Conservation (phyloP, 2,888 invertebrate species). For the Panorpa germanica region DNA sequence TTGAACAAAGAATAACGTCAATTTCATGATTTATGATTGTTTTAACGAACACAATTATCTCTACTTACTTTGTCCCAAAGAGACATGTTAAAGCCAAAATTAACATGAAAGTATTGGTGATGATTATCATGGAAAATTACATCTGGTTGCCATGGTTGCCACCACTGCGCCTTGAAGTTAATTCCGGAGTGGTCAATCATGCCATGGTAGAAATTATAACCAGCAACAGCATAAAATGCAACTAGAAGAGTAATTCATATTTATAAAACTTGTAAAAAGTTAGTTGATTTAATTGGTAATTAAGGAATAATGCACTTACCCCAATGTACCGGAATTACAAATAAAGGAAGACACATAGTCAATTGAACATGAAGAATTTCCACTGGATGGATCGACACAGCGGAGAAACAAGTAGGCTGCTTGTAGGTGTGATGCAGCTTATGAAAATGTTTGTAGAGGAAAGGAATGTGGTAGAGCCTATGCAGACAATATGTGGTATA, state of each 20-base stretch:
- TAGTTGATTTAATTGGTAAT: background rate
- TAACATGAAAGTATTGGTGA: slow-evolving; percentile 60
- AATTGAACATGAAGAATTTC: slow-evolving; percentile 46
- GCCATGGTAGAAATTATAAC: slow-evolving; percentile 52
- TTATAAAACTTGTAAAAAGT: background rate
- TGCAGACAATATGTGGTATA: slow-evolving; percentile 47
- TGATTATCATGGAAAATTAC: slow-evolving; percentile 60
- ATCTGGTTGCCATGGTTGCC: slow-evolving; percentile 60
- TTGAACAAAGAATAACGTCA: too few relatives aligned
- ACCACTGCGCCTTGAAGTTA: slow-evolving; percentile 51
- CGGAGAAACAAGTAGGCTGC: slow-evolving; percentile 57
- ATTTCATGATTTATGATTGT: slow-evolving; percentile 9
- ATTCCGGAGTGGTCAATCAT: slow-evolving; percentile 60
- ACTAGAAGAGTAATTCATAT: slow-evolving; percentile 17
- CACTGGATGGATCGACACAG: slow-evolving; percentile 53
- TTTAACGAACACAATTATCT: slow-evolving; percentile 6
- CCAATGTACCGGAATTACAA: slow-evolving; percentile 44
- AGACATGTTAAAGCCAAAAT: slow-evolving; percentile 52
- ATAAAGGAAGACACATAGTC: slow-evolving; percentile 37
- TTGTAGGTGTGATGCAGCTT: slow-evolving; percentile 59
- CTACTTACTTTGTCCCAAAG: slow-evolving; percentile 43
- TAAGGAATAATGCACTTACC: slow-evolving; percentile 26
- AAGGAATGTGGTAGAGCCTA: slow-evolving; percentile 45
- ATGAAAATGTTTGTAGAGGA: slow-evolving; percentile 49
- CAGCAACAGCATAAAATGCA: slow-evolving; percentile 22